phyloP scores from a whole-genome alignment of 2,797 vertebrate species.

The Danio choprae region DNA sequence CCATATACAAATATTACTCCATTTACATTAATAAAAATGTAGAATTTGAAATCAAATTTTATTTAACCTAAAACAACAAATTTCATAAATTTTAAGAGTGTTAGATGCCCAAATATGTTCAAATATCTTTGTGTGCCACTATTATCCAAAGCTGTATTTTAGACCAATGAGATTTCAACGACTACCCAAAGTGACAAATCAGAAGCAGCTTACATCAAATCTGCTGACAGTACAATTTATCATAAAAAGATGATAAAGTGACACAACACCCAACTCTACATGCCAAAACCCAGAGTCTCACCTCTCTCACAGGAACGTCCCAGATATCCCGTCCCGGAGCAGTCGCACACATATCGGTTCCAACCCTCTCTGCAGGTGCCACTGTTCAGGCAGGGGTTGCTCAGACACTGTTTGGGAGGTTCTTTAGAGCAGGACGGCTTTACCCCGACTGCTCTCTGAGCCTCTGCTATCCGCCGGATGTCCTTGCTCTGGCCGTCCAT shows the following conservation, averaged over 20 bases:
- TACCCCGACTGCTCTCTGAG: conserved; percentile 93
- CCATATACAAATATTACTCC: no score
- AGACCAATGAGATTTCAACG: background rate
- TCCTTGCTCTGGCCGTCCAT: conserved; percentile 99
- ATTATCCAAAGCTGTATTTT: background rate
- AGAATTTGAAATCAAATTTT: no score
- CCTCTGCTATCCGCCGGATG: conserved; percentile 94
- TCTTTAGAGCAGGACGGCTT: conserved; percentile 97
- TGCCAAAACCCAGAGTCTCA: conserved; percentile 66
- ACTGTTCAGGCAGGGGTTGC: conserved; percentile 97
- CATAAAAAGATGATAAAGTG: background rate
- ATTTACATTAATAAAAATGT: no score
- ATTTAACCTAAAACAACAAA: background rate
- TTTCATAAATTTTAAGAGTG: background rate
- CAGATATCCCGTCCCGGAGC: conserved; percentile 95
- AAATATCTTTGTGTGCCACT: background rate
- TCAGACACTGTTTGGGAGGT: conserved; percentile 94
- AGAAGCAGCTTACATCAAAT: background rate
- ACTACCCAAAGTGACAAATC: background rate
- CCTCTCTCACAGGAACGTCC: conserved; percentile 97
- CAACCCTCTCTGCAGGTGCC: conserved; percentile 96
- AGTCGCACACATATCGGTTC: conserved; percentile 97
- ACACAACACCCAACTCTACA: background rate
- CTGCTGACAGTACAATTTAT: background rate
- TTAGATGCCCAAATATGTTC: background rate